A percentile compares a stretch with the other conserved stretches of the same genome.
phyloP scores from a whole-genome alignment of 1,140 invertebrate genomes.

The Aphelenchoides besseyi region DNA sequence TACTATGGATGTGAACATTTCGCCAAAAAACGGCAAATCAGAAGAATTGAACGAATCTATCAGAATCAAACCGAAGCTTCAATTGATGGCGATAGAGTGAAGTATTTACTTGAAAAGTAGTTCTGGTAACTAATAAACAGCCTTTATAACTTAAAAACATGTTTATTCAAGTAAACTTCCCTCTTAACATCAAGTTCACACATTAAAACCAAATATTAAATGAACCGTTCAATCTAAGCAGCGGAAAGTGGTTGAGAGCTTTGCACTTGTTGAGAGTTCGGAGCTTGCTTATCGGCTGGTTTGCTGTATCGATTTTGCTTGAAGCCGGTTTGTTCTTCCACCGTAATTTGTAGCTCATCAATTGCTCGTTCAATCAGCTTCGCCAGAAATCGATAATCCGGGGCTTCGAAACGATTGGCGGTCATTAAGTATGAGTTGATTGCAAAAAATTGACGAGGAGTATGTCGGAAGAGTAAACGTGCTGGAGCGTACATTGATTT shows the following conservation, averaged over 20 bases:
- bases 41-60: constrained; percentile 45
- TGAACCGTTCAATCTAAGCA: too few species aligned
- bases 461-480: constrained; percentile 20
- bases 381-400: constrained; percentile 31
- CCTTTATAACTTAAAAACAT: not conserved
- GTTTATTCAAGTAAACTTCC: not conserved
- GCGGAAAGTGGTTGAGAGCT: not conserved
- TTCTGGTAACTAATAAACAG: not conserved
- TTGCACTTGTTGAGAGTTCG: not conserved
- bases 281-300: not conserved
- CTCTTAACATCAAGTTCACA: not conserved
- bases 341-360: not conserved
- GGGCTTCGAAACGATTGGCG: constrained; percentile 22
- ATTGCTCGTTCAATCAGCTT: constrained; percentile 23
- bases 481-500: constrained; percentile 29
- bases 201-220: constrained; percentile 1
- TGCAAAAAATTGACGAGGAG: constrained; percentile 36
- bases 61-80: constrained; percentile 40
- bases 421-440: constrained; percentile 33
- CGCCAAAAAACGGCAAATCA: constrained; percentile 49
- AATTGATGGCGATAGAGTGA: constrained; percentile 30
- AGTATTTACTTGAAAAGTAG: constrained; percentile 38
- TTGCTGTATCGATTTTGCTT: not conserved
- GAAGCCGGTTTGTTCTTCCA: not conserved
- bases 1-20: constrained; percentile 48